A percentile compares a stretch with the other conserved stretches of the same genome.
phyloP scores from a whole-genome alignment of 2,797 vertebrate genomes.

The Protonibea diacanthus region DNA sequence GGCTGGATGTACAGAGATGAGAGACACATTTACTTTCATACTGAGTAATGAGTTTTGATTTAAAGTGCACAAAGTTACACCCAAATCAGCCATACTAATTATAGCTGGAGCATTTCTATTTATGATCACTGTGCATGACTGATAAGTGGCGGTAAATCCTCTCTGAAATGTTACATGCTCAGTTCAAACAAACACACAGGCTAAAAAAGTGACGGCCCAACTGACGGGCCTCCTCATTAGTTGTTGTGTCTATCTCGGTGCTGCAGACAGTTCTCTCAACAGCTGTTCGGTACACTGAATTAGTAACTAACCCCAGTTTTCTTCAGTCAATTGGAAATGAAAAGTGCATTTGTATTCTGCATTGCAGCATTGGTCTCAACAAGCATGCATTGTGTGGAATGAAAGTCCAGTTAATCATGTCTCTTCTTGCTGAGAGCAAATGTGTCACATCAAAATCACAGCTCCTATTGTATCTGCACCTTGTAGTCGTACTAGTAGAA shows the following conservation, averaged over 20 bases:
- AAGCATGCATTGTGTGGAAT: constrained; percentile 26
- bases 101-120: neutral
- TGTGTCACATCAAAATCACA: constrained; percentile 9
- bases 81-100: neutral
- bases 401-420: constrained; percentile 28
- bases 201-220: constrained; percentile 2
- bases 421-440: neutral
- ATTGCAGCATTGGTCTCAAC: neutral
- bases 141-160: neutral
- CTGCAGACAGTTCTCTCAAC: constrained; percentile 12
- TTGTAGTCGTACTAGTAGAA: neutral
- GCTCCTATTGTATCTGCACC: neutral
- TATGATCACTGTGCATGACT: neutral
- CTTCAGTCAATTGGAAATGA: constrained; percentile 16
- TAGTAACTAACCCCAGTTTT: constrained; percentile 22
- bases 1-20: neutral
- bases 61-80: neutral
- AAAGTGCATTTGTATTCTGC: constrained; percentile 31
- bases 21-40: neutral
- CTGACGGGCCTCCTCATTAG: constrained; percentile 10
- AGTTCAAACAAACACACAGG: constrained; percentile 11
- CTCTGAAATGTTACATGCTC: neutral
- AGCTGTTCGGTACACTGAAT: constrained; percentile 23
- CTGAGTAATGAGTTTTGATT: neutral
- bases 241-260: constrained; percentile 11